Base-by-base conservation (phyloP, 37 sponge, comb jelly and placozoan species). In the Crambe crambe region DNA sequence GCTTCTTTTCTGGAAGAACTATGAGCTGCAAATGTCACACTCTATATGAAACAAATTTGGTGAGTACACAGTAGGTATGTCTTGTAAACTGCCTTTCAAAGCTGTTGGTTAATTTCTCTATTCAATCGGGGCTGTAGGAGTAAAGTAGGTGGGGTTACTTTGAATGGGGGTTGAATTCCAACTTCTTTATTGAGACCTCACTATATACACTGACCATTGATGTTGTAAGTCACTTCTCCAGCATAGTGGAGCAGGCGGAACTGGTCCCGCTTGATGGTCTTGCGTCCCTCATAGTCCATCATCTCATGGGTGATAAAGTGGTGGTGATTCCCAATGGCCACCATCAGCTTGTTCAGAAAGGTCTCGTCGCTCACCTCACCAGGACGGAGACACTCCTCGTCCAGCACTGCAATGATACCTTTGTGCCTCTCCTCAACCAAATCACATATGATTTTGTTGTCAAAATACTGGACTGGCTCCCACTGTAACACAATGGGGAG, bases 391-490 rank as follows among this genome's bases (percentile, higher is more conserved):
- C 94, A 94, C 56, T 94, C 90, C 56, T 94, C 94, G 68, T 94
- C 94, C 61, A 94, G 78, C 6, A 89, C 77, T 32, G 94, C 68
- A 54, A 90, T 84, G 72, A 90, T 94, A 8, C 91, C 94, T 74
- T 86, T 80, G 82, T 90, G 90, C 64, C 74, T 85, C 75, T 86
- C 89, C 59, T 94, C 94, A 58, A 94, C 85, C 75, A 94, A 72
- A 59, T 90, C 91, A 83, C 94, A 94, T 51, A 94, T 94, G 26
- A 87, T 60, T 73, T 88, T 94, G 85, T 94, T 94, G 74, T 94
- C 88, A 84, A 94, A 94, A 72, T 87, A 94, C 38, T 90, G 69
- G 20, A 94, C 85, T 25, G 84, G 86, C 68, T 93, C 94, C 94
- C 94, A 93, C 94, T 93, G n/a, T 47, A 15, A 60, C 51, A 47